Conservation (phyloP, 2,113 vertebrate species). For the Hippocampus mohnikei region DNA sequence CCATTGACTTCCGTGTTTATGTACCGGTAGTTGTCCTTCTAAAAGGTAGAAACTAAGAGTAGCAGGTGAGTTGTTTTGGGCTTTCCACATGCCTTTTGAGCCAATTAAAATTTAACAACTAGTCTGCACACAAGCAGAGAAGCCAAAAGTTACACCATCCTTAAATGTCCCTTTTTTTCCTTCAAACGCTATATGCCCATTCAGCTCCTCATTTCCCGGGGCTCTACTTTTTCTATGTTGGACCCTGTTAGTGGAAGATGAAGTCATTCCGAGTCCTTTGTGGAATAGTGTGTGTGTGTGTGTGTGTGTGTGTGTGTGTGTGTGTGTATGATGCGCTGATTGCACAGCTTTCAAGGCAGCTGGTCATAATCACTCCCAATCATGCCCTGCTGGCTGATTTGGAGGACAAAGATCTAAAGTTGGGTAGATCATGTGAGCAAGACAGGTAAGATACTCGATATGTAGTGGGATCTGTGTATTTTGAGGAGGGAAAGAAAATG, state of each 20-base stretch:
- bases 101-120: too few species aligned
- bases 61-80: too few species aligned
- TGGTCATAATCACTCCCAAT: conserved; percentile 34
- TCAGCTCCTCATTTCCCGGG: not conserved
- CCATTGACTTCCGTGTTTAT: too few species aligned
- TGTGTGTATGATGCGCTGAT: not conserved
- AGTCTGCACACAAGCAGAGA: not conserved
- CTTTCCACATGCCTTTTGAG: too few species aligned
- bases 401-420: not conserved
- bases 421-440: not conserved
- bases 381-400: conserved; percentile 13
- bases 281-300: not conserved
- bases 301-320: not conserved
- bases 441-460: not conserved
- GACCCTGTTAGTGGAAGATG: conserved; percentile 11
- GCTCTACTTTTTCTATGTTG: not conserved
- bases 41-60: too few species aligned
- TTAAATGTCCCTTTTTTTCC: too few species aligned
- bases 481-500: not conserved
- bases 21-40: too few species aligned
- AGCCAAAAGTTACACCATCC: too few species aligned
- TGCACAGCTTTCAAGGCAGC: not conserved
- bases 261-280: not conserved
- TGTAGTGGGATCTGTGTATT: not conserved
- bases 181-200: too few species aligned